Conservation (phyloP, 2,797 vertebrate species). For the Rhodeus uyekii region DNA sequence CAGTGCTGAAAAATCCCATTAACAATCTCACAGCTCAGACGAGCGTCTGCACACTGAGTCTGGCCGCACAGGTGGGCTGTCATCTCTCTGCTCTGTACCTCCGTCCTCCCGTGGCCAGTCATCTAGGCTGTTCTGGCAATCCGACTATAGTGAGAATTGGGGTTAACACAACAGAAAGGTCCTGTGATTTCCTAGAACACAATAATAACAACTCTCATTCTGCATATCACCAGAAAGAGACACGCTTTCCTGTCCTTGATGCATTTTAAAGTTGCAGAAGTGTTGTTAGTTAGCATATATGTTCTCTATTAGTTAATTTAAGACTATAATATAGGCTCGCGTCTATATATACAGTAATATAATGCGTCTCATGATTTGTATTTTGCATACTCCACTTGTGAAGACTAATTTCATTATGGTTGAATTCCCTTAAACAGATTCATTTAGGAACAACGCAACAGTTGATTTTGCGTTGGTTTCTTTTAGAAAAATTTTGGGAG, state of each 20-base stretch:
- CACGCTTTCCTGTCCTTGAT: background rate
- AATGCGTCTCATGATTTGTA: background rate
- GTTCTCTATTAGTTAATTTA: background rate
- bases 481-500: background rate
- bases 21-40: slow-evolving; percentile 41
- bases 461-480: background rate
- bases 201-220: slow-evolving; percentile 26
- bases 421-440: too few species aligned
- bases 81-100: slow-evolving; percentile 14
- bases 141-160: slow-evolving; percentile 36
- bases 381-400: background rate
- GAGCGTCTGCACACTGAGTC: slow-evolving; percentile 4
- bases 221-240: background rate
- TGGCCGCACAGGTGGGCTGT: slow-evolving; percentile 49
- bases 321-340: background rate
- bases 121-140: background rate
- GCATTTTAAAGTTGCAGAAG: background rate
- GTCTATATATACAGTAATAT: too few species aligned
- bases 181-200: slow-evolving; percentile 38
- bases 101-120: background rate
- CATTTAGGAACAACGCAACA: background rate
- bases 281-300: background rate
- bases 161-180: slow-evolving; percentile 46
- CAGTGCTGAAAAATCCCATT: slow-evolving; percentile 52
- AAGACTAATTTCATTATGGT: too few species aligned